These are phyloP conservation scores for Brachionus calyciflorus DNA, from an alignment of 1,140 invertebrate genomes.

Conservation along the genomic window DNA sequence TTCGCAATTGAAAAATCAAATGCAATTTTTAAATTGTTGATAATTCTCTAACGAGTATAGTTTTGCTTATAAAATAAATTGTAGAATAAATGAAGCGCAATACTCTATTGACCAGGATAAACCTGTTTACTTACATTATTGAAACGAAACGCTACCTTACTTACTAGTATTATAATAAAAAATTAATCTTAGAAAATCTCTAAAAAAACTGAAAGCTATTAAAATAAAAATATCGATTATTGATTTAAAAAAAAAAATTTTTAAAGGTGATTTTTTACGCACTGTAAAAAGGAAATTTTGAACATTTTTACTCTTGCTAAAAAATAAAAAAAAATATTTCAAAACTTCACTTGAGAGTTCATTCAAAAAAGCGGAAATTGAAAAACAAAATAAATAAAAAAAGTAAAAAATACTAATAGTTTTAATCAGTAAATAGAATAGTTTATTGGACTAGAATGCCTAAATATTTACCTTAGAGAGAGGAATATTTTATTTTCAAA, in stretches of 20 bases:
- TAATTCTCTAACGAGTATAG: not conserved
- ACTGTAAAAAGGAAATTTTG: not conserved
- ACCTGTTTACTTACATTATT: too few species aligned
- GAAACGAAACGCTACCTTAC: too few species aligned
- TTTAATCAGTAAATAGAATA: slow-evolving; percentile 19
- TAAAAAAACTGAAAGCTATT: not conserved
- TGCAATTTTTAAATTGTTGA: not conserved
- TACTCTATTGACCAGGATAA: too few species aligned
- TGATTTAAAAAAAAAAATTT: not conserved
- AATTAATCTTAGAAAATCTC: not conserved
- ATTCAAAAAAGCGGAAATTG: not conserved
- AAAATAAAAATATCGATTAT: slow-evolving; percentile 20
- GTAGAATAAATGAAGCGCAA: slow-evolving; percentile 20
- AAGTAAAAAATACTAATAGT: slow-evolving; percentile 4
- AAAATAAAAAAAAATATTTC: not conserved
- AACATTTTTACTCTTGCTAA: slow-evolving; percentile 24
- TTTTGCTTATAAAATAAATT: not conserved
- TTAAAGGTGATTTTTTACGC: too few species aligned
- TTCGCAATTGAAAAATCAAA: not conserved
- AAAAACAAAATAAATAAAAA: slow-evolving; percentile 1
- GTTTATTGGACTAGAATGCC: not conserved
- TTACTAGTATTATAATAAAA: slow-evolving; percentile 29
- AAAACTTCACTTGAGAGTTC: not conserved
- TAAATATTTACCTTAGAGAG: slow-evolving; percentile 26
- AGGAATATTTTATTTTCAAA: too few species aligned